These are phyloP conservation scores for Muntiacus reevesi DNA, from an alignment of 2,113 vertebrate species.

Conservation along the genomic window DNA sequence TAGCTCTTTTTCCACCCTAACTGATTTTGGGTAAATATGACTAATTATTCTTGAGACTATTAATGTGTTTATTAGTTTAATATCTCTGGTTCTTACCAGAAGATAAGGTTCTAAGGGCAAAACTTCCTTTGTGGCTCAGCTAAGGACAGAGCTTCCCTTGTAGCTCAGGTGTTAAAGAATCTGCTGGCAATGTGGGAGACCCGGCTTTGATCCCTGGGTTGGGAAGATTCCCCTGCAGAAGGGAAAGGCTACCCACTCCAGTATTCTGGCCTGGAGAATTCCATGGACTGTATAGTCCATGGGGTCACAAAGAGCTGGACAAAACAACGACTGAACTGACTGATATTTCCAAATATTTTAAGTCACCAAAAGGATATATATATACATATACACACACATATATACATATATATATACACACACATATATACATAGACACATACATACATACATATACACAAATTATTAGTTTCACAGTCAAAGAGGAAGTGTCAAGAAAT, in stretches of 20 bases:
- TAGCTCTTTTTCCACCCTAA: background rate
- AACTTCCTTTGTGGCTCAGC: background rate
- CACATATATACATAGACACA: background rate
- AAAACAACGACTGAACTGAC: background rate
- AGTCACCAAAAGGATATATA: background rate
- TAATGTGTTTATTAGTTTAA: background rate
- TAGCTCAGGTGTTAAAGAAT: background rate
- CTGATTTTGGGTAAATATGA: background rate
- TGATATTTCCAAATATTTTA: background rate
- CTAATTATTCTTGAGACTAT: background rate
- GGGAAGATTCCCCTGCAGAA: background rate
- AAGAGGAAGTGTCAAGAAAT: background rate
- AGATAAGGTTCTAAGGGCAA: background rate
- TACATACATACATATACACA: background rate
- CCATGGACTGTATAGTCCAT: background rate
- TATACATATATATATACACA: fast-evolving
- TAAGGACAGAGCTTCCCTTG: background rate
- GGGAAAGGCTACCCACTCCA: background rate
- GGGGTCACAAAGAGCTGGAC: background rate
- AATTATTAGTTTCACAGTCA: background rate
- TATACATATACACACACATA: background rate
- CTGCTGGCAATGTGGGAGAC: background rate
- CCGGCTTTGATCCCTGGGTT: background rate
- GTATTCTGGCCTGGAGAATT: background rate
- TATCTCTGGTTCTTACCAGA: background rate